Base-by-base conservation (phyloP, 2,888 invertebrate genomes). In the Caradrina kadenii region DNA sequence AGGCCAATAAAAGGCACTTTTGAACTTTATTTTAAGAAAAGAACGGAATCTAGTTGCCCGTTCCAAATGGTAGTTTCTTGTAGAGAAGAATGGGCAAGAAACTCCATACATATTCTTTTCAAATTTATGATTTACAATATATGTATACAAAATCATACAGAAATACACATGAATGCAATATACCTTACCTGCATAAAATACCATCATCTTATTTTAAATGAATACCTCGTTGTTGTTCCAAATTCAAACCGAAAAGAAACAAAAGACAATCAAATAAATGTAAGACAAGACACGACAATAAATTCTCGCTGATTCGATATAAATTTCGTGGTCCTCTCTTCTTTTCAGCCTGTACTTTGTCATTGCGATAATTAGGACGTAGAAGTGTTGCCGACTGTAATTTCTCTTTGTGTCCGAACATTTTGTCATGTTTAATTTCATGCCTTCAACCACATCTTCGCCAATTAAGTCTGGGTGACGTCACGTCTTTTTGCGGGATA, bases 391-490 rank as follows among this genome's bases (percentile, higher is more conserved):
- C 80, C 65, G 85, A 85, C 85, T 83, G 87, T 88, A 88, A 90
- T 91, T 91, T 91, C 90, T 89, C 89, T 91, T 92, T 90, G 90
- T 91, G 90, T 90, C 90, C 87, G 85, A 88, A 88, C 89, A 92
- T 92, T 92, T 91, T 91, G 92, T 93, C 91, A 88, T 89, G 91
- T 93, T 93, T 91, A 92, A 93, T 93, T 92, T 92, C 90, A 87
- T 86, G 88, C 86, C 84, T 87, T 79, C 88, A 88, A 85, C 85
- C 86, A 80, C 86, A 88, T 91, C 90, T 88, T 84, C 75, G 80
- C 83, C 88, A 92, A 92, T 93, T 93, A 91, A 76, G 61, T 61
- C 69, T 70, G 70, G 73, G 74, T 76, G 73, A 73, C 67, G 54
- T 71, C 63, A 78, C 26, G n/a, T 7, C 42, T 69, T 64, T 72